A percentile compares a stretch with the other conserved stretches of the same genome.
Evolutionary conservation across 1,140 invertebrate species (phyloP).

Genomic region (Drosophila pectinifera): DNA sequence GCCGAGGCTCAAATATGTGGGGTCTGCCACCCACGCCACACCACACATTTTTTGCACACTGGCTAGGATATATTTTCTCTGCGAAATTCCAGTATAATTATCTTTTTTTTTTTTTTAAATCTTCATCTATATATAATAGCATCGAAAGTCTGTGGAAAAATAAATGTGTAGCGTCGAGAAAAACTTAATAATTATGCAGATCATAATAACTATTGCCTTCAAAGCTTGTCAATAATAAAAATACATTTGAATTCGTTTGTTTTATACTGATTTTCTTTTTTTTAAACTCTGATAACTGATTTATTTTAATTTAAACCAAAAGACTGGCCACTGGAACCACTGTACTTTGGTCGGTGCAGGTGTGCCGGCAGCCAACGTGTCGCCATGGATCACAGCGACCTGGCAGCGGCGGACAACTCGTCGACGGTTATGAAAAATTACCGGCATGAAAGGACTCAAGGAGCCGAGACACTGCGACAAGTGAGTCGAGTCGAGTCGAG

Average conservation of each 20-base stretch:
- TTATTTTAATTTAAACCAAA: too few species aligned
- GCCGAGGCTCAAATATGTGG: conserved; percentile 55
- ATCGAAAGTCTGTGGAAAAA: background rate
- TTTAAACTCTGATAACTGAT: too few species aligned
- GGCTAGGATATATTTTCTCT: background rate
- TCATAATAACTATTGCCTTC: too few species aligned
- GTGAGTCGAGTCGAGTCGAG: conserved; percentile 26
- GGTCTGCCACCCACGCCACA: background rate
- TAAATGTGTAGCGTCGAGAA: too few species aligned
- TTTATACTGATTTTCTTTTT: too few species aligned
- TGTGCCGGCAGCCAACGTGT: conserved; percentile 59
- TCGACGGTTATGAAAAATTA: conserved; percentile 77
- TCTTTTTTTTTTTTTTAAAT: too few species aligned
- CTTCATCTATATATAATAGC: too few species aligned
- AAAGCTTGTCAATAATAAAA: too few species aligned
- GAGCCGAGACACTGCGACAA: conserved; percentile 45
- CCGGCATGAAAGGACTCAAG: conserved; percentile 60
- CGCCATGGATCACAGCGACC: conserved; percentile 70
- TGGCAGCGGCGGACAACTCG: conserved; percentile 50
- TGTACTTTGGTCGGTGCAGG: conserved; percentile 42
- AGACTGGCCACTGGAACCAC: background rate
- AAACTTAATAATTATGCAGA: background rate
- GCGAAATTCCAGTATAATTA: background rate
- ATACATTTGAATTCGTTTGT: too few species aligned
- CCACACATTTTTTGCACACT: conserved; percentile 4